phyloP scores from a whole-genome alignment of 2,797 vertebrate genomes.

The Heterohyrax brucei region DNA sequence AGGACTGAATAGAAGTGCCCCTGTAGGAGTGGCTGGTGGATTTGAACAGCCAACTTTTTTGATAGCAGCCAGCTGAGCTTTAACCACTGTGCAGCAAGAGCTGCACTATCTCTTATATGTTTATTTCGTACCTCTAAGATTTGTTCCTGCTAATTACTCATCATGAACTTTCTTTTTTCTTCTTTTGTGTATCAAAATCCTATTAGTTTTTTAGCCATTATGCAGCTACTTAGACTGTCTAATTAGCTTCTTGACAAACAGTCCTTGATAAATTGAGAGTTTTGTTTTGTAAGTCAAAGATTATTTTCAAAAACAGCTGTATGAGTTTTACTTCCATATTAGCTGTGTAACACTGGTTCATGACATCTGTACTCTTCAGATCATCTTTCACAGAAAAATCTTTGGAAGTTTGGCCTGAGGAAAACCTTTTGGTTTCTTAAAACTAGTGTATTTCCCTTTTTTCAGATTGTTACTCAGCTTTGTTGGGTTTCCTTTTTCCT shows the following conservation, averaged over 20 bases:
- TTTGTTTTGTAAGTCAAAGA: conserved; percentile 48
- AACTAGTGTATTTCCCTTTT: not conserved
- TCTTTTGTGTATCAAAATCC: conserved; percentile 36
- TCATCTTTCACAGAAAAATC: conserved; percentile 27
- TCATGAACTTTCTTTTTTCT: conserved; percentile 10
- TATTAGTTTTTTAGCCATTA: not conserved
- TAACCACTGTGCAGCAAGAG: too few species aligned
- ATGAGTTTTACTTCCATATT: conserved; percentile 13
- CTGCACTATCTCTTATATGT: not conserved
- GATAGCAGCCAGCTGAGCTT: too few species aligned
- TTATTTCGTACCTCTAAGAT: conserved; percentile 3
- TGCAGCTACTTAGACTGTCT: conserved; percentile 5
- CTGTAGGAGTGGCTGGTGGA: too few species aligned
- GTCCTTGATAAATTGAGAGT: conserved; percentile 24
- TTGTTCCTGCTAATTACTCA: conserved; percentile 34
- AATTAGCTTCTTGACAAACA: conserved; percentile 2
- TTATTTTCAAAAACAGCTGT: conserved; percentile 62
- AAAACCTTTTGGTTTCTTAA: conserved; percentile 52
- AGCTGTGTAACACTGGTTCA: conserved; percentile 37
- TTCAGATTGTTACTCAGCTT: not conserved
- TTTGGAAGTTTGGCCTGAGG: conserved; percentile 31
- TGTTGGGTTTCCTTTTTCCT: conserved; percentile 4
- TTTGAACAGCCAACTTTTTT: too few species aligned
- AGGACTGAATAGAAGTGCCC: too few species aligned
- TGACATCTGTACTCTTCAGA: conserved; percentile 15